These are phyloP conservation scores for Gymnarchus niloticus DNA, from an alignment of 2,113 vertebrate species.

Conservation along the genomic window DNA sequence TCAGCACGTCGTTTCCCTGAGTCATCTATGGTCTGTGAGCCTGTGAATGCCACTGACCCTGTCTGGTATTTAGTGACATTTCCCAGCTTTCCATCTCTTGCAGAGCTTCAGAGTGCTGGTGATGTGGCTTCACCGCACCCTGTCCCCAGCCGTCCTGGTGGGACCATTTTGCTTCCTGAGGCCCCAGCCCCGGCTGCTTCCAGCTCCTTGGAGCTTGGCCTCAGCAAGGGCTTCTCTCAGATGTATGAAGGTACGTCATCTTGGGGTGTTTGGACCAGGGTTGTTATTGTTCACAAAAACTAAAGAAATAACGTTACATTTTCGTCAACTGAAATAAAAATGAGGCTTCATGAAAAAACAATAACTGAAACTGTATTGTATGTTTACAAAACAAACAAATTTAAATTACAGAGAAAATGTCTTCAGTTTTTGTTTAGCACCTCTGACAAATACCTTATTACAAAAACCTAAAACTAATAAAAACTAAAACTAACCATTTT, in stretches of 20 bases:
- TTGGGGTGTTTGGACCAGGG: not conserved
- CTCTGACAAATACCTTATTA: too few species aligned
- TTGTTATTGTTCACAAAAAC: not conserved
- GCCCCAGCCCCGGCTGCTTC: conserved; percentile 29
- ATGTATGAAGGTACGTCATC: conserved; percentile 57
- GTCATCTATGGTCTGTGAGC: not conserved
- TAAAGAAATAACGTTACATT: too few species aligned
- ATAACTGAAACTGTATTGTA: too few species aligned
- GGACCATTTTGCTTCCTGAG: conserved; percentile 43
- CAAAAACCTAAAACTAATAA: too few species aligned
- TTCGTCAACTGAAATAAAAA: too few species aligned
- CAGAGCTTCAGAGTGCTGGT: conserved; percentile 39
- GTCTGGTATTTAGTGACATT: not conserved
- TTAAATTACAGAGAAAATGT: too few species aligned
- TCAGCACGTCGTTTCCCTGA: too few species aligned
- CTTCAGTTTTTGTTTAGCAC: too few species aligned
- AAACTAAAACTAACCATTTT: too few species aligned
- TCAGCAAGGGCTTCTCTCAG: conserved; percentile 47
- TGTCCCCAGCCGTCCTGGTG: conserved; percentile 33
- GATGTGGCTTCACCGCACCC: not conserved
- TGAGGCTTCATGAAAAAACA: too few species aligned
- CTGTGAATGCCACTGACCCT: not conserved
- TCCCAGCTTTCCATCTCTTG: not conserved
- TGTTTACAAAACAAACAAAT: too few species aligned
- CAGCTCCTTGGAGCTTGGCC: conserved; percentile 43